Base-by-base conservation (phyloP, 2,888 invertebrate genomes). In the Alviniconcha strummeri region DNA sequence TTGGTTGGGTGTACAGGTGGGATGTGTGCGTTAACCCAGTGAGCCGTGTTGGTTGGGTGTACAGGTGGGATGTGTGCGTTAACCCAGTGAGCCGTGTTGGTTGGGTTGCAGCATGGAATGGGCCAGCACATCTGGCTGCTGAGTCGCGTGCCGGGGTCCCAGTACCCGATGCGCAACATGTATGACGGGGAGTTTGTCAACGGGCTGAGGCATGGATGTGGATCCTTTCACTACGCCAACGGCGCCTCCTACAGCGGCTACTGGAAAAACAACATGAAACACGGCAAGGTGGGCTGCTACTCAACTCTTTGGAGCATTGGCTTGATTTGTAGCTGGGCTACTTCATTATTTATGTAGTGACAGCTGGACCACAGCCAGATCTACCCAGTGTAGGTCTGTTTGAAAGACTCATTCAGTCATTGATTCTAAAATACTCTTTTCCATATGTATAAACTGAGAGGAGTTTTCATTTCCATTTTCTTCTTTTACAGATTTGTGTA, bases 111-210 rank as follows among this genome's bases (percentile, higher is more conserved):
- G 93, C 92, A 94, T 90, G 94, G 94, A 19, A 87, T 91, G 67
- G 94, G 94, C 4, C 91, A 94, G 83, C 93, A 94, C 86, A 91
- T 92, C 60, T 94, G 94, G 94, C 91, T 93, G 86, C 87, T 93
- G 83, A 88, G 89, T 17, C 89, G 94, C 64, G 90, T 90, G 4
- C 88, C 89, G 57, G 90, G 91, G 1, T 93, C 94, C 8, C 94
- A 94, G 88, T 94, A 94, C 83, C 90, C 93, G 6, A 87, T 92
- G 83, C 87, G 93, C 56, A 94, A 94, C 88, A 91, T 91, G 89
- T 94, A 93, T 85, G 92, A 92, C 84, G 94, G 94, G 36, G 92
- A 93, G 79, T 93, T 93, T 86, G 90, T 91, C 36, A 90, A 92
- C 77, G 94, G 94, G 1, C 87, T 91, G 71, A 85, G 94, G 54